Conservation (phyloP, 2,888 invertebrate genomes). For the Acronicta psi region DNA sequence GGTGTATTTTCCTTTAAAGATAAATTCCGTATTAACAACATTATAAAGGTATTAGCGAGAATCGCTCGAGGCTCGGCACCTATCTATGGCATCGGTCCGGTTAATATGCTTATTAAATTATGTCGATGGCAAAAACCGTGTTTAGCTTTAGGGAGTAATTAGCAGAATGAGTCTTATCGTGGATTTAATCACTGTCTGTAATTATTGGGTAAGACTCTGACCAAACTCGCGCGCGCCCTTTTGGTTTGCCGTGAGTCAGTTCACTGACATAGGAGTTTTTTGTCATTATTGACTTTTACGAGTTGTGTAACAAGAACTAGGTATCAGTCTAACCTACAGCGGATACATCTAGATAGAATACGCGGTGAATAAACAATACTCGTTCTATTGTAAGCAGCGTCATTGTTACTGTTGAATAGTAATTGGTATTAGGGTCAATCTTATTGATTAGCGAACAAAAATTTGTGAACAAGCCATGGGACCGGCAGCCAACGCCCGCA, state of each 20-base stretch:
- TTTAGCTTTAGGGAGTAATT: constrained; percentile 89
- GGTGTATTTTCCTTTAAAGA: constrained; percentile 67
- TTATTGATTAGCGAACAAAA: constrained; percentile 85
- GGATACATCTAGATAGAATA: constrained; percentile 45
- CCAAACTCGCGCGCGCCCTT: constrained; percentile 71
- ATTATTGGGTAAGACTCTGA: constrained; percentile 81
- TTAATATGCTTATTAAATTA: constrained; percentile 88
- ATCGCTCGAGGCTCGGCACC: constrained; percentile 76
- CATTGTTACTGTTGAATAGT: constrained; percentile 77
- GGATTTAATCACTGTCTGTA: constrained; percentile 85
- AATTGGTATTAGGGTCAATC: constrained; percentile 81
- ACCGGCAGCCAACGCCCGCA: constrained; percentile 77
- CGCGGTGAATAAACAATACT: constrained; percentile 66
- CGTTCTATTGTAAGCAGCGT: constrained; percentile 71
- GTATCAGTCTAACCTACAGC: constrained; percentile 22
- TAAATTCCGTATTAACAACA: constrained; percentile 68
- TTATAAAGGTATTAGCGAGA: constrained; percentile 80
- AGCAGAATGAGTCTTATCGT: constrained; percentile 85
- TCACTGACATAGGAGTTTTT: constrained; percentile 59
- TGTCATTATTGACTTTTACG: constrained; percentile 49
- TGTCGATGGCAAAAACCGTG: constrained; percentile 85
- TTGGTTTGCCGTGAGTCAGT: constrained; percentile 55
- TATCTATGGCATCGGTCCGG: constrained; percentile 85
- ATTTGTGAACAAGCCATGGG: constrained; percentile 80
- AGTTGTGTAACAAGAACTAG: constrained; percentile 33